Conservation (phyloP, 2,888 invertebrate genomes). For the Leptodirus hochenwartii region DNA sequence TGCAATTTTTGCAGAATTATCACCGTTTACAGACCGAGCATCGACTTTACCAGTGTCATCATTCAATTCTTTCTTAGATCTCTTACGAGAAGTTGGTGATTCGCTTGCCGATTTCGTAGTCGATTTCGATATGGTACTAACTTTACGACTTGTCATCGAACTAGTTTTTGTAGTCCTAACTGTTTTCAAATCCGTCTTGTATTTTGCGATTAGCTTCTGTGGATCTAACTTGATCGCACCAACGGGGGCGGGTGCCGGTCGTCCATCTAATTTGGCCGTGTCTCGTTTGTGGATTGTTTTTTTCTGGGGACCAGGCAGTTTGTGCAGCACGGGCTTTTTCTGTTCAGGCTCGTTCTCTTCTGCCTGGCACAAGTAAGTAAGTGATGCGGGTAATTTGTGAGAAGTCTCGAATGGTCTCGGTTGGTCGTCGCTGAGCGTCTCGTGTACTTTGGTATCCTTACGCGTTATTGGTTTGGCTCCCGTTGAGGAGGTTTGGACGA, state of each 20-base stretch:
- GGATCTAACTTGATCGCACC: constrained; percentile 24
- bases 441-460: constrained; percentile 20
- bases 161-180: constrained; percentile 14
- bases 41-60: not conserved
- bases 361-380: too few species aligned
- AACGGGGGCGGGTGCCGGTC: constrained; percentile 24
- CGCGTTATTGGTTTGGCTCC: constrained; percentile 22
- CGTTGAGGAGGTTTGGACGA: constrained; percentile 31
- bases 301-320: constrained; percentile 2
- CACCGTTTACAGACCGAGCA: constrained; percentile 2
- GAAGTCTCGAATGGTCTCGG: constrained; percentile 43
- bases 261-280: constrained; percentile 17
- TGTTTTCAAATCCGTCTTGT: constrained; percentile 20
- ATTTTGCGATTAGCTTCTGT: constrained; percentile 21
- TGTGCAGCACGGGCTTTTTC: constrained; percentile 13
- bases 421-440: constrained; percentile 13
- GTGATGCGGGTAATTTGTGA: constrained; percentile 44
- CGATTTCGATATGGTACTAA: constrained; percentile 24
- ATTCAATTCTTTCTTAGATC: too few species aligned
- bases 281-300: constrained; percentile 11
- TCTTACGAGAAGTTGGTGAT: too few species aligned
- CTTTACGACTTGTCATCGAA: constrained; percentile 12
- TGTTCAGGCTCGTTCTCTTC: constrained; percentile 20
- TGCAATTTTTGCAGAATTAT: constrained; percentile 1
- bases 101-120: constrained; percentile 28